Evolutionary conservation across 2,888 invertebrate genomes (phyloP), one percentile per base, ranked within the genome.

Genomic region (Aleiodes alternator): DNA sequence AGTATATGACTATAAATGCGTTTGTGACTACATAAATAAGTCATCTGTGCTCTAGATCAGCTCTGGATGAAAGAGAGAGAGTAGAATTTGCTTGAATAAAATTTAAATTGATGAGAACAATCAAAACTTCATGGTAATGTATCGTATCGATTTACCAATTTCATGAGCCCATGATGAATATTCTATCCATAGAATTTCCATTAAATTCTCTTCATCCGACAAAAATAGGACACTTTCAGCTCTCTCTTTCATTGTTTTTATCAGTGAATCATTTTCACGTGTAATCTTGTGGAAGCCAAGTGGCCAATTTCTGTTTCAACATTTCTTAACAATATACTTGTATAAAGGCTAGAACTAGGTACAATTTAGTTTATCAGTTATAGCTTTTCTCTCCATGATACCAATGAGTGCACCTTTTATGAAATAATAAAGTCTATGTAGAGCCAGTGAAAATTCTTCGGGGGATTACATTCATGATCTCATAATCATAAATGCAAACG

Each of bases 331-430:
- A 59, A 59, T 59, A 59, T 59, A 34, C n/a, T 59, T 59, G 59
- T 38, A 34, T 38, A 59, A 59, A 8, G 38, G 59, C n/a, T 59
- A 59, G 59, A 59, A 23, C 16, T 48, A 23, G 48, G 48, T 64
- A 43, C 64, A 64, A 64, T 64, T 64, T 64, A 64, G 43, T 64
- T 64, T 64, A 64, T 64, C 64, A 64, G 64, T 59, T 43, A 43
- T 43, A 64, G 43, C 16, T 7, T 16, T 23, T 48, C 48, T 43
- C 48, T 48, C 11, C 14, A 43, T 48, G 64, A 23, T 48, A 64
- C 48, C 48, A 64, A 9, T 43, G 43, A 64, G 64, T 64, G 14
- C 14, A 43, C 38, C 43, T 43, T 43, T 64, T 64, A 64, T 64
- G 64, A 64, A 64, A 64, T 64, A 16, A 64, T 64, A 23, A 64